Conservation (phyloP, 2,797 vertebrate genomes). For the Oceanodroma leucorhoa region DNA sequence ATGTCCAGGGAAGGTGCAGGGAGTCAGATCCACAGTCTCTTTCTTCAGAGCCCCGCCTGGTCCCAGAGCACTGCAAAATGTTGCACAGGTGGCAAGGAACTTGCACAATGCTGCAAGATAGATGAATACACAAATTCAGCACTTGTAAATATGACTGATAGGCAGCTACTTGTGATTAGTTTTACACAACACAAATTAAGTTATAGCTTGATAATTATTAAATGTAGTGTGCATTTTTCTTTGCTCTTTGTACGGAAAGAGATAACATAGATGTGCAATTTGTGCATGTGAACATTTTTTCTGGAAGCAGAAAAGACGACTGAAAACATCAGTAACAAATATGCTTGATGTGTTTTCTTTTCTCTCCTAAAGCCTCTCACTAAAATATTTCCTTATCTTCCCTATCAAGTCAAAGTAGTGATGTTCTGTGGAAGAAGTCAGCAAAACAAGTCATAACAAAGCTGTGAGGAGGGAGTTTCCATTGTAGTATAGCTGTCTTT, state of each 20-base stretch:
- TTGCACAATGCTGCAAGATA: neutral
- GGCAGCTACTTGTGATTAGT: neutral
- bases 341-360: neutral
- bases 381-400: neutral
- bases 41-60: fast-evolving
- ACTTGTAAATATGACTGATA: neutral
- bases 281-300: fast-evolving
- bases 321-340: neutral
- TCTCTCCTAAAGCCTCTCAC: neutral
- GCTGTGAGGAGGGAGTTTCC: neutral
- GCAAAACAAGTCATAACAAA: neutral
- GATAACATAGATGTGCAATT: neutral
- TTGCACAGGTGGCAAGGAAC: fast-evolving
- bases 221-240: neutral
- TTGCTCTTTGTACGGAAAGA: neutral
- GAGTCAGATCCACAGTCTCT: neutral
- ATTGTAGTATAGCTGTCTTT: neutral
- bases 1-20: neutral
- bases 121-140: neutral
- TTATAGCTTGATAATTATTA: neutral
- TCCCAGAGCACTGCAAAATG: neutral
- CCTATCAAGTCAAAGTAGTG: neutral
- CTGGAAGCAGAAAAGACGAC: neutral
- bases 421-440: neutral
- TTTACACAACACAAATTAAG: neutral